Percentiles rank a stretch among this genome's conserved stretches.
Conservation (phyloP, 1,140 invertebrate genomes). For the Hypsibius dujardini region DNA sequence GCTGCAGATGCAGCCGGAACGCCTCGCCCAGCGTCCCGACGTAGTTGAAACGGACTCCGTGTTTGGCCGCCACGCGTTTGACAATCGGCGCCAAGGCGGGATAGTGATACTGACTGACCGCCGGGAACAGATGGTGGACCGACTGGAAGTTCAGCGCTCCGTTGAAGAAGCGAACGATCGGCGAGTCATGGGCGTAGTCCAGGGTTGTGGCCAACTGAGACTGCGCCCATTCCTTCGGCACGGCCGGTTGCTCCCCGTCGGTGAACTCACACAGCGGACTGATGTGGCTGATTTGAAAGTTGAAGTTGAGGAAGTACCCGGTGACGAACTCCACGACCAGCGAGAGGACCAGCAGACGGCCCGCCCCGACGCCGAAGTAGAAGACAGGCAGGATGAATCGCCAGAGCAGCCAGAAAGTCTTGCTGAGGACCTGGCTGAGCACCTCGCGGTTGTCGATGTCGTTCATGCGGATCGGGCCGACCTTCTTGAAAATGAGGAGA, state of each 20-base stretch:
- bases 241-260: neutral
- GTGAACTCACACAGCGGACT: neutral
- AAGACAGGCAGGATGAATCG: neutral
- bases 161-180: neutral
- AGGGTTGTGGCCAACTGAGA: neutral
- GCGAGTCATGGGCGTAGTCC: neutral
- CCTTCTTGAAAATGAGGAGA: neutral
- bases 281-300: slow-evolving; percentile 9
- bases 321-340: neutral
- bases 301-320: neutral
- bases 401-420: neutral
- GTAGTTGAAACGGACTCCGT: neutral
- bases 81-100: neutral
- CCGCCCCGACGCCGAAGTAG: neutral
- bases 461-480: neutral
- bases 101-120: slow-evolving; percentile 5
- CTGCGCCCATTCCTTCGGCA: neutral
- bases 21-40: neutral
- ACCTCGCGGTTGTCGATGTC: neutral
- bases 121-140: neutral
- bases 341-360: neutral
- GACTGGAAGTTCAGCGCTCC: neutral
- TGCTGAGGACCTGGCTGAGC: neutral
- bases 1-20: neutral
- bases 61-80: neutral